These are phyloP conservation scores for Aphis gossypii DNA, from an alignment of 1,140 invertebrate species.

Conservation along the genomic window DNA sequence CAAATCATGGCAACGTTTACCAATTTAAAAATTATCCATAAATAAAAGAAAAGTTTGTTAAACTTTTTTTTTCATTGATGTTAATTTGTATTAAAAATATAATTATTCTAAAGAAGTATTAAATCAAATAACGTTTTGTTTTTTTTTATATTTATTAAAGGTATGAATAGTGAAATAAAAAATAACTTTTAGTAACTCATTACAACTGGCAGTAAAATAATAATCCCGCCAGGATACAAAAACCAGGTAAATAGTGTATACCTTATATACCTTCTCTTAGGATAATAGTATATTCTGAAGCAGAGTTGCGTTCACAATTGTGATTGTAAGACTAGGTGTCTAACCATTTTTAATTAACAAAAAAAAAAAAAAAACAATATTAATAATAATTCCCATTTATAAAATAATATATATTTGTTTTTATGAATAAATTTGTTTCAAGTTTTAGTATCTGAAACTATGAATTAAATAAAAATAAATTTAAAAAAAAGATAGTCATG, in stretches of 20 bases:
- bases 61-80: neutral
- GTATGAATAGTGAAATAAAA: neutral
- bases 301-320: too few relatives aligned
- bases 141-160: neutral
- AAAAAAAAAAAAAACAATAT: too few relatives aligned
- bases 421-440: too few relatives aligned
- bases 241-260: neutral
- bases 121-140: neutral
- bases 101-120: neutral
- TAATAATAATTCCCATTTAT: too few relatives aligned
- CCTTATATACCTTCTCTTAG: too few relatives aligned
- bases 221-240: neutral
- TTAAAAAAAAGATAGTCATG: too few relatives aligned
- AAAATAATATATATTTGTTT: too few relatives aligned
- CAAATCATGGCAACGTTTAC: neutral
- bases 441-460: too few relatives aligned
- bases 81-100: neutral
- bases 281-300: too few relatives aligned
- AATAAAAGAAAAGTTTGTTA: slow-evolving; percentile 9
- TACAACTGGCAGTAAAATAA: neutral
- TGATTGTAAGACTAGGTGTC: too few relatives aligned
- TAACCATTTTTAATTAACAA: too few relatives aligned
- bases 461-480: too few relatives aligned
- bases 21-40: neutral
- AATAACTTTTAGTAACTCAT: neutral